Percentiles rank a stretch among this genome's conserved stretches.
Evolutionary conservation across 2,888 invertebrate genomes (phyloP).

Genomic region (Lepidochrysops patricia): DNA sequence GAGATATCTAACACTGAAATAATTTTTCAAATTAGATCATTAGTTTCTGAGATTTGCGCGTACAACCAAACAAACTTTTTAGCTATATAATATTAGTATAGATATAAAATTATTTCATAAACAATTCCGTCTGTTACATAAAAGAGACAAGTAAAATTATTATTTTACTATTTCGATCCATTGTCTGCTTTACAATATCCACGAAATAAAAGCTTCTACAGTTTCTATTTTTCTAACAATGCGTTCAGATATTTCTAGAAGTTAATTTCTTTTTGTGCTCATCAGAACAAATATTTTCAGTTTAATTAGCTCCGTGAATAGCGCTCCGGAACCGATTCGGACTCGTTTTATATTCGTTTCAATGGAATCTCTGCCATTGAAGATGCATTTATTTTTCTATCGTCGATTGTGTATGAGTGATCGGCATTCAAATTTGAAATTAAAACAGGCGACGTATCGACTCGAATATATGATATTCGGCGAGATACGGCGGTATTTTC

Average conservation of each 20-base stretch:
- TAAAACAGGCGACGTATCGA: too few species aligned
- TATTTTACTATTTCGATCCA: too few species aligned
- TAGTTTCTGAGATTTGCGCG: too few species aligned
- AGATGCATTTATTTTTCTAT: background rate
- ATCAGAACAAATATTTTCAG: background rate
- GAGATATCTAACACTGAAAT: too few species aligned
- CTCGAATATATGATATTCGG: background rate
- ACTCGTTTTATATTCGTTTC: background rate
- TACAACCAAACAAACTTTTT: too few species aligned
- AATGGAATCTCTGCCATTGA: background rate
- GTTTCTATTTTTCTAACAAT: background rate
- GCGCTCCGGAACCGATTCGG: background rate
- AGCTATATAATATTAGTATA: too few species aligned
- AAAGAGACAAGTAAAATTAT: too few species aligned
- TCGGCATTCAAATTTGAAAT: background rate
- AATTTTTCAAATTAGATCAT: too few species aligned
- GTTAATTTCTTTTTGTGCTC: background rate
- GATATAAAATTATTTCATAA: too few species aligned
- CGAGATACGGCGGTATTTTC: background rate
- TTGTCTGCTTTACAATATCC: background rate
- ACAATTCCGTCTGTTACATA: too few species aligned
- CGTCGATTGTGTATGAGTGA: background rate
- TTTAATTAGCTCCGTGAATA: background rate
- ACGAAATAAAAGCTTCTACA: background rate
- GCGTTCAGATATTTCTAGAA: background rate